Evolutionary conservation across 2,113 vertebrate genomes (phyloP).

Genomic region (Vombatus ursinus): DNA sequence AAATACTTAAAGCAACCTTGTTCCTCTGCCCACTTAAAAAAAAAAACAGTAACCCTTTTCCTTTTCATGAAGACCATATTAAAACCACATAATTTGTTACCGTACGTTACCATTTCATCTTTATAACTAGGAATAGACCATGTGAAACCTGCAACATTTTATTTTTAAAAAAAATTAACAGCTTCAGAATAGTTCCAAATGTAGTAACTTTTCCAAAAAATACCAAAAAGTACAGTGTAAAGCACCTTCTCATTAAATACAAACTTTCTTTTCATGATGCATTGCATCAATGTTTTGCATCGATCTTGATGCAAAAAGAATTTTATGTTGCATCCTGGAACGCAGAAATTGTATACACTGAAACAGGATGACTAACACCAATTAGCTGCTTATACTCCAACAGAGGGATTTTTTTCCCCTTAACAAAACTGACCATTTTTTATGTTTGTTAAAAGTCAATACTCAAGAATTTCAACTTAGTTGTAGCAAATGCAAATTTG

Average conservation of each 20-base stretch:
- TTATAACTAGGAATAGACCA: constrained; percentile 75
- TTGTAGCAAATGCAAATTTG: constrained; percentile 76
- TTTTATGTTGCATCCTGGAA: constrained; percentile 82
- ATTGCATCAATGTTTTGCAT: constrained; percentile 89
- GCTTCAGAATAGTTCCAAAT: constrained; percentile 87
- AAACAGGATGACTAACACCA: constrained; percentile 79
- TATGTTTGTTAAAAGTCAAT: constrained; percentile 73
- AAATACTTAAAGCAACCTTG: background rate
- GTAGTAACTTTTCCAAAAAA: constrained; percentile 85
- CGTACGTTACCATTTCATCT: background rate
- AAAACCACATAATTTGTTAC: constrained; percentile 51
- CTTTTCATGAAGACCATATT: constrained; percentile 30
- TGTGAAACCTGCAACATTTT: constrained; percentile 85
- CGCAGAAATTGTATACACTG: constrained; percentile 68
- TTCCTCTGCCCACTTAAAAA: background rate
- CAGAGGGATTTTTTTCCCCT: constrained; percentile 58
- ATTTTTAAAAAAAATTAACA: constrained; percentile 83
- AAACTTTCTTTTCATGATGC: constrained; percentile 87
- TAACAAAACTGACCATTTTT: constrained; percentile 68
- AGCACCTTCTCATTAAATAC: constrained; percentile 86
- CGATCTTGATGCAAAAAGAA: constrained; percentile 84
- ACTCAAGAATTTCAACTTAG: constrained; percentile 68
- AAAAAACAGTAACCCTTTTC: constrained; percentile 35
- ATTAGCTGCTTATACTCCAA: constrained; percentile 75
- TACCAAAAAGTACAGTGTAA: constrained; percentile 88